phyloP scores from a whole-genome alignment of 1,140 invertebrate genomes.

The Drosophila novamexicana region DNA sequence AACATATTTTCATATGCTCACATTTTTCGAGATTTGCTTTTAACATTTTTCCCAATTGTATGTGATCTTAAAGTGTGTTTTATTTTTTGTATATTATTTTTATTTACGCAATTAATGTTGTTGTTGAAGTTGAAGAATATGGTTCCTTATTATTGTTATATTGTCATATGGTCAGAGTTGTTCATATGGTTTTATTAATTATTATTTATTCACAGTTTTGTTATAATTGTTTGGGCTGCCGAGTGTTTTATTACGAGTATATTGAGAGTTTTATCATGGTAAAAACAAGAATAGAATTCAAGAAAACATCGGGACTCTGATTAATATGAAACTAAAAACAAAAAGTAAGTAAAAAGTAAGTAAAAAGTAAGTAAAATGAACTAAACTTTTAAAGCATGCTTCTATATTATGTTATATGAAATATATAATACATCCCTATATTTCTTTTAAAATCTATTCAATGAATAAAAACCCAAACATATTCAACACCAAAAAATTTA shows the following conservation, averaged over 20 bases:
- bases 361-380: constrained; percentile 45
- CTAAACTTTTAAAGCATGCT: constrained; percentile 68
- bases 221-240: constrained; percentile 13
- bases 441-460: constrained; percentile 13
- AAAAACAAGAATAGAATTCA: constrained; percentile 14
- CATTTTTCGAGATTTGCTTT: constrained; percentile 42
- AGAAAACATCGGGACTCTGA: constrained; percentile 3
- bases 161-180: background rate
- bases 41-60: constrained; percentile 84
- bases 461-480: constrained; percentile 28
- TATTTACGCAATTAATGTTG: constrained; percentile 40
- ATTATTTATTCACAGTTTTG: constrained; percentile 30
- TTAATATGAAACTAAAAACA: constrained; percentile 8
- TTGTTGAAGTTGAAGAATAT: constrained; percentile 4
- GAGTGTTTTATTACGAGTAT: constrained; percentile 22
- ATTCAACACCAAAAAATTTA: constrained; percentile 12
- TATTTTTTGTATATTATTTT: constrained; percentile 42
- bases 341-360: too few relatives aligned
- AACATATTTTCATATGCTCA: constrained; percentile 47
- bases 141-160: constrained; percentile 21
- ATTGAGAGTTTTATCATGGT: constrained; percentile 11
- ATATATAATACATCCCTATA: constrained; percentile 35
- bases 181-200: constrained; percentile 29
- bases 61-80: constrained; percentile 84
- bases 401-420: constrained; percentile 63